These are phyloP conservation scores for Erpobdella octoculata DNA, from an alignment of 2,888 invertebrate species.

Conservation along the genomic window DNA sequence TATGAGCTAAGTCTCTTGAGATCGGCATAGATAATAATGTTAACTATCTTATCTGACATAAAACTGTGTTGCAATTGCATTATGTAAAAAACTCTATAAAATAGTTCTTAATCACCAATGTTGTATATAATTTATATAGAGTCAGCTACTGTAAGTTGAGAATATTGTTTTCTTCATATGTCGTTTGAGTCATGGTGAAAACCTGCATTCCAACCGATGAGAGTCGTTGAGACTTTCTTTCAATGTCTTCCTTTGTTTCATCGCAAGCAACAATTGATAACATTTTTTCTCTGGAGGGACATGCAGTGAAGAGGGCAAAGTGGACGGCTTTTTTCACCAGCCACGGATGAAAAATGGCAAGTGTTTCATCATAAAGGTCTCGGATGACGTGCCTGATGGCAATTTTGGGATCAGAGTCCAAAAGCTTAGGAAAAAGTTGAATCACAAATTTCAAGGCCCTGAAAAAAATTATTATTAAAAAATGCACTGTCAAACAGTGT, in stretches of 20 bases:
- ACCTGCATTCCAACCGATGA: not conserved
- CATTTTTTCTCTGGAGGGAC: conserved; percentile 5
- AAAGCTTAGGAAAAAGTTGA: conserved; percentile 4
- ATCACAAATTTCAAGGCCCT: not conserved
- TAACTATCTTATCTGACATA: too few relatives aligned
- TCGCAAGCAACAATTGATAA: not conserved
- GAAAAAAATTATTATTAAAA: not conserved
- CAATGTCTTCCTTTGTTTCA: not conserved
- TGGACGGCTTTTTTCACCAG: conserved; percentile 14
- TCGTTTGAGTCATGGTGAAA: not conserved
- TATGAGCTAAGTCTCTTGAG: too few relatives aligned
- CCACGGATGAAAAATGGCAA: conserved; percentile 8
- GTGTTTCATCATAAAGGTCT: conserved; percentile 1
- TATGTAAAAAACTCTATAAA: not conserved
- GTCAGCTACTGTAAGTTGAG: not conserved
- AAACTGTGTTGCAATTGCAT: too few relatives aligned
- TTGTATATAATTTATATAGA: not conserved
- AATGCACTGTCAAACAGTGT: not conserved
- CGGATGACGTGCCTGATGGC: not conserved
- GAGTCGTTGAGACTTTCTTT: not conserved
- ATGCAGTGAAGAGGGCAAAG: not conserved
- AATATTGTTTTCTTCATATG: not conserved
- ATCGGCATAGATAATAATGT: too few relatives aligned
- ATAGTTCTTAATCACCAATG: not conserved
- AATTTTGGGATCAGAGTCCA: not conserved